Evolutionary conservation across 64 coral and sea anemone genomes (phyloP), one percentile per base, ranked within the genome.

Genomic region (Montipora efflorescens): DNA sequence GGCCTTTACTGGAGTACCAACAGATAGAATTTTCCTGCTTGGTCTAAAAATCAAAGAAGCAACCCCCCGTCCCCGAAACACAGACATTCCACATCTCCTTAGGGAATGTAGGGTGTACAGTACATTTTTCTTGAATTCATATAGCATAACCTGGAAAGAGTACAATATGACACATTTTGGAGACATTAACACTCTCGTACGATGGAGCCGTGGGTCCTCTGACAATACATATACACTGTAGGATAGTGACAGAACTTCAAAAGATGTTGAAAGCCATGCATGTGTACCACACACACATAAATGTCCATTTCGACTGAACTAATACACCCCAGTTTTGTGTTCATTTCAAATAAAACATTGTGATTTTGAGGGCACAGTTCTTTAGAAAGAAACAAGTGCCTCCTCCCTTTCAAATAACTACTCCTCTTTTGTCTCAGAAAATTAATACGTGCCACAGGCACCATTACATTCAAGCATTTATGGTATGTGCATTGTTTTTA

Each of bases 321-420:
- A 75, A 75, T 75, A 75, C 72, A 75, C 72, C 72, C 72, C 72
- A 75, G 72, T 75, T 75, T 75, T 67, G 64, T 67, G 64, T 67
- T 49, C 71, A 88, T 74, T 61, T 87, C 67, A 87, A 51, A 23
- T 74, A 49, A 87, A 18, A 74, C 68, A 87, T 61, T 58, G 59
- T 22, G 15, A 18, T 12, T 53, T 53, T 58, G 59, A 58, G 51
- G 49, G 59, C 51, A 82, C 79, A 82, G n/a, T 82, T 58, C 79
- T 82, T 50, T 50, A 82, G 23, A 50, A 58, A 25, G 28, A 36
- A 36, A 36, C 28, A 36, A 36, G 28, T 36, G 28, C 28, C 28
- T 36, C 28, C 28, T 36, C 28, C 28, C 28, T 36, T 36, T 36
- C 28, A 36, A 36, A 36, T 36, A 36, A 36, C 28, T 36, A 36